Percentiles rank a stretch among this genome's conserved stretches.
phyloP scores from a whole-genome alignment of 2,113 vertebrate genomes.

The Speoplatyrhinus poulsoni region DNA sequence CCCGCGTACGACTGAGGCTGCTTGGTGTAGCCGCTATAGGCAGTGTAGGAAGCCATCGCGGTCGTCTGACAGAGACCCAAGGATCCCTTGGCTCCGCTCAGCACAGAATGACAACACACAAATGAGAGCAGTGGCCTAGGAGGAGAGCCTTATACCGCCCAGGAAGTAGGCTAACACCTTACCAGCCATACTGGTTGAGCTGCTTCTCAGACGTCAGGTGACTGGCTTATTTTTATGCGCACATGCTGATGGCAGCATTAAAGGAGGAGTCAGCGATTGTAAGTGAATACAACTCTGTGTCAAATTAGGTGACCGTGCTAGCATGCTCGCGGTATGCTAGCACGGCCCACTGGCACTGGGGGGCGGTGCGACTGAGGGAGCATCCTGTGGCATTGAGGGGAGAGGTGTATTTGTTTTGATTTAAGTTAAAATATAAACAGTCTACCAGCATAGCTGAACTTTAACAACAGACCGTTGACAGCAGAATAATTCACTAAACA shows the following conservation, averaged over 20 bases:
- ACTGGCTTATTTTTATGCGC: slow-evolving; percentile 21
- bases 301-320: no score
- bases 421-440: no score
- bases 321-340: no score
- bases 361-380: no score
- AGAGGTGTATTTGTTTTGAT: no score
- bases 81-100: slow-evolving; percentile 8
- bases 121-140: slow-evolving; percentile 44
- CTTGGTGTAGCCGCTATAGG: slow-evolving; percentile 67
- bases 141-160: slow-evolving; percentile 60
- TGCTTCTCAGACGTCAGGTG: slow-evolving; percentile 34
- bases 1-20: slow-evolving; percentile 53
- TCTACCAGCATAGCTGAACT: no score
- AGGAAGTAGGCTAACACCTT: slow-evolving; percentile 64
- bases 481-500: slow-evolving; percentile 8
- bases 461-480: slow-evolving; percentile 4
- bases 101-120: slow-evolving; percentile 6
- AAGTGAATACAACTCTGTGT: no score
- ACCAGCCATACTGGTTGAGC: slow-evolving; percentile 71
- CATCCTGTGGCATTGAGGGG: no score
- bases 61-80: slow-evolving; percentile 10
- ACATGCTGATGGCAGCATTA: no score
- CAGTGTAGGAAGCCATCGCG: slow-evolving; percentile 64
- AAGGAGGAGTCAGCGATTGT: no score
- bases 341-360: no score